These are phyloP conservation scores for Eueides isabella DNA, from an alignment of 1,140 invertebrate species.

Conservation along the genomic window DNA sequence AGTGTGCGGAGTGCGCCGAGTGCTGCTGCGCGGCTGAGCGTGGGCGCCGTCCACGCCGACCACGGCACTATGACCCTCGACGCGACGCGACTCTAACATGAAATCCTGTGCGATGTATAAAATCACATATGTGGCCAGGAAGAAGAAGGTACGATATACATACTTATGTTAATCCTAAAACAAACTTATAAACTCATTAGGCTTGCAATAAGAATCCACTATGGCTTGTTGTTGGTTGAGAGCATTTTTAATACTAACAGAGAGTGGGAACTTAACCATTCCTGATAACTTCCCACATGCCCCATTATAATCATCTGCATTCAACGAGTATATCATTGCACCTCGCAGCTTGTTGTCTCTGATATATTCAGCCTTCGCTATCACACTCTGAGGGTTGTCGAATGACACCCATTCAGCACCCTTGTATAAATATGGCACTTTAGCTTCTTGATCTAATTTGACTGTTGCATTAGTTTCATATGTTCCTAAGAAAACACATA, in stretches of 20 bases:
- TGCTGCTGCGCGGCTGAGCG: conserved; percentile 59
- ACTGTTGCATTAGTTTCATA: conserved; percentile 64
- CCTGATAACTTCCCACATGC: conserved; percentile 44
- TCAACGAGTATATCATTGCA: conserved; percentile 90
- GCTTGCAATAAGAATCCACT: conserved; percentile 1
- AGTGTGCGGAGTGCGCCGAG: conserved; percentile 39
- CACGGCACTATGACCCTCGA: conserved; percentile 33
- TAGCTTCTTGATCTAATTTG: conserved; percentile 86
- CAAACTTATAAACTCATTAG: not conserved
- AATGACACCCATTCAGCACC: conserved; percentile 94
- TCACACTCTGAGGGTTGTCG: conserved; percentile 89
- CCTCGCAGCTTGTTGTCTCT: conserved; percentile 85
- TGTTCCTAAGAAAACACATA: conserved; percentile 85
- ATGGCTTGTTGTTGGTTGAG: conserved; percentile 29
- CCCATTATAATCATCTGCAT: conserved; percentile 86
- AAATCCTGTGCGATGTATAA: conserved; percentile 75
- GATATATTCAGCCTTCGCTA: conserved; percentile 88
- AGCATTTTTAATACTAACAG: conserved; percentile 55
- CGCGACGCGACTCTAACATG: conserved; percentile 48
- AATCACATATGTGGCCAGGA: conserved; percentile 74
- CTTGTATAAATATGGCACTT: conserved; percentile 90
- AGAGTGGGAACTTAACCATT: conserved; percentile 59
- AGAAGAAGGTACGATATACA: conserved; percentile 63
- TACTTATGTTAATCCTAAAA: not conserved
- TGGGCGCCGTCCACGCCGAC: conserved; percentile 36